A percentile compares a stretch with the other conserved stretches of the same genome.
Conservation (phyloP, 2,113 vertebrate genomes). For the Pseudopipra pipra region DNA sequence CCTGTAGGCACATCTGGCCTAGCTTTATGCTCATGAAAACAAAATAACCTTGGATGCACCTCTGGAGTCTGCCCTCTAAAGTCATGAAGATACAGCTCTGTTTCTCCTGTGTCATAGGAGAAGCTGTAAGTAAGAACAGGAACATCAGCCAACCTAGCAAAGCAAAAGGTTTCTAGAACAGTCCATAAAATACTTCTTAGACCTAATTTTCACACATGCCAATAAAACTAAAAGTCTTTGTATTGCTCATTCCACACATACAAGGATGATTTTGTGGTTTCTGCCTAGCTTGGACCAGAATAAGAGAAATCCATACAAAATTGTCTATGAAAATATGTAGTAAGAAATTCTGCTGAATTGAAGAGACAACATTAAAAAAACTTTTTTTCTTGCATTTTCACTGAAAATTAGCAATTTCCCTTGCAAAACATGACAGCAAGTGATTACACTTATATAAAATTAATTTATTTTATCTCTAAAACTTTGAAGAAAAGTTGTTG, state of each 20-base stretch:
- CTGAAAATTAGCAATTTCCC: not conserved
- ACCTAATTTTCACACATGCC: not conserved
- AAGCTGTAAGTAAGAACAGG: not conserved
- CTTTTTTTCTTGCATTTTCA: not conserved
- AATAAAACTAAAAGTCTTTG: not conserved
- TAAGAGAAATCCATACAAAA: not conserved
- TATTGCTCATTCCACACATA: not conserved
- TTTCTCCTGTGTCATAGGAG: not conserved
- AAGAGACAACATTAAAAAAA: not conserved
- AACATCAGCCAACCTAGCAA: not conserved
- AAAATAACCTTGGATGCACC: not conserved
- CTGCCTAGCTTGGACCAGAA: not conserved
- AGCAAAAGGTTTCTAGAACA: not conserved
- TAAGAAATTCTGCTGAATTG: conserved; percentile 37
- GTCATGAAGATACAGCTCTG: not conserved
- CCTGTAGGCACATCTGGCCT: not conserved
- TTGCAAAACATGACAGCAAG: not conserved
- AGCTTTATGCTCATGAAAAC: not conserved
- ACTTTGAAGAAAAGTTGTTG: not conserved
- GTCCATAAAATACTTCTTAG: not conserved
- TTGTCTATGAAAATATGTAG: not conserved
- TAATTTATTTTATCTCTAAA: not conserved
- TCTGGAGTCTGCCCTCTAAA: not conserved
- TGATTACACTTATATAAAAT: not conserved
- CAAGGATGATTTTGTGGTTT: not conserved